A percentile compares a stretch with the other conserved stretches of the same genome.
phyloP scores from a whole-genome alignment of 2,113 vertebrate genomes.

The Ammospiza nelsoni region DNA sequence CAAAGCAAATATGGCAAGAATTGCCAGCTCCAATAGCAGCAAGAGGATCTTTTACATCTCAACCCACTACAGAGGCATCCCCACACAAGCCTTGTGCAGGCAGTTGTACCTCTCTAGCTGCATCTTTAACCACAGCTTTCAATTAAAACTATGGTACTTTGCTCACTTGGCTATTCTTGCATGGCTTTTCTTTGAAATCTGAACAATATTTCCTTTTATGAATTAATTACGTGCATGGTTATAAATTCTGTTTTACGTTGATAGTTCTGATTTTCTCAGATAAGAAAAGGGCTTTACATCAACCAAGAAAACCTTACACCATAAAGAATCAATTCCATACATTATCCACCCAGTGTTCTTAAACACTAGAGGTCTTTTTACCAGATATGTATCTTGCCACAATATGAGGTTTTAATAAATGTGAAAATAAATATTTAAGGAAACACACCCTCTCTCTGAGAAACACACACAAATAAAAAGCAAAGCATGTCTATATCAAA shows the following conservation, averaged over 20 bases:
- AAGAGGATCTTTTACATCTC: background rate
- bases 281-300: background rate
- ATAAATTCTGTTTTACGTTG: background rate
- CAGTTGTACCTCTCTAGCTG: background rate
- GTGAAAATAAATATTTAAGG: background rate
- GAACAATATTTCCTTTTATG: background rate
- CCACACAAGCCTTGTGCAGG: rapidly evolving
- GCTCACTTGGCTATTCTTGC: background rate
- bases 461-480: background rate
- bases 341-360: background rate
- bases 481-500: background rate
- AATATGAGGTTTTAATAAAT: background rate
- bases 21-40: background rate
- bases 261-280: background rate
- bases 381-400: background rate
- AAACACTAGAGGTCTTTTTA: background rate
- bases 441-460: background rate
- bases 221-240: background rate
- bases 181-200: background rate
- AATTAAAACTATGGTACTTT: background rate
- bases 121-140: background rate
- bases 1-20: background rate
- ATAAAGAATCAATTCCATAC: background rate
- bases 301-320: background rate
- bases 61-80: background rate